Percentiles rank a stretch among this genome's conserved stretches.
These are phyloP conservation scores for Chroicocephalus ridibundus DNA, from an alignment of 2,113 vertebrate species.

Conservation along the genomic window DNA sequence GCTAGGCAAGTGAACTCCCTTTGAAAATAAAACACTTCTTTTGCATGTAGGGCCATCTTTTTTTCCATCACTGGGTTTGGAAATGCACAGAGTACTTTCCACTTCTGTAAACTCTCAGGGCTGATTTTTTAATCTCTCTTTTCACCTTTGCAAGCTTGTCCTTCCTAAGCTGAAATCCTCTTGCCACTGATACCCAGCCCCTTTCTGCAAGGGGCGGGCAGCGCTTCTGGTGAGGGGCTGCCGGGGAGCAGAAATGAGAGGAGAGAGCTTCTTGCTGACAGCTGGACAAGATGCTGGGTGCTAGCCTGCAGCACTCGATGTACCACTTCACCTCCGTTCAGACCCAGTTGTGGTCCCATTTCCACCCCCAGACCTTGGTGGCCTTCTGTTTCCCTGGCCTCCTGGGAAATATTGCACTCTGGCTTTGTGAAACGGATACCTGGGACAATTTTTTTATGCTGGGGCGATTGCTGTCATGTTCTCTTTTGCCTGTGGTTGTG, in stretches of 20 bases:
- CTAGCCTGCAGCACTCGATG: background rate
- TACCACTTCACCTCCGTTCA: background rate
- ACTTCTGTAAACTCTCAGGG: background rate
- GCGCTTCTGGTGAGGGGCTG: background rate
- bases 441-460: background rate
- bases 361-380: background rate
- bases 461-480: background rate
- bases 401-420: background rate
- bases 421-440: background rate
- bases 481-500: background rate
- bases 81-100: background rate
- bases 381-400: background rate
- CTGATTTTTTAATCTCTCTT: background rate
- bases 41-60: background rate
- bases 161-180: background rate
- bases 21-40: background rate
- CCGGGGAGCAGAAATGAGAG: background rate
- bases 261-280: background rate
- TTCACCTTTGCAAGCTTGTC: background rate
- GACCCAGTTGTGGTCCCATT: background rate
- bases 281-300: fast-evolving
- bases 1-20: background rate
- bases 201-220: fast-evolving
- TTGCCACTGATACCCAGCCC: background rate
- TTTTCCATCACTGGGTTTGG: background rate